Conservation (phyloP, 2,113 vertebrate species). For the Condylura cristata region DNA sequence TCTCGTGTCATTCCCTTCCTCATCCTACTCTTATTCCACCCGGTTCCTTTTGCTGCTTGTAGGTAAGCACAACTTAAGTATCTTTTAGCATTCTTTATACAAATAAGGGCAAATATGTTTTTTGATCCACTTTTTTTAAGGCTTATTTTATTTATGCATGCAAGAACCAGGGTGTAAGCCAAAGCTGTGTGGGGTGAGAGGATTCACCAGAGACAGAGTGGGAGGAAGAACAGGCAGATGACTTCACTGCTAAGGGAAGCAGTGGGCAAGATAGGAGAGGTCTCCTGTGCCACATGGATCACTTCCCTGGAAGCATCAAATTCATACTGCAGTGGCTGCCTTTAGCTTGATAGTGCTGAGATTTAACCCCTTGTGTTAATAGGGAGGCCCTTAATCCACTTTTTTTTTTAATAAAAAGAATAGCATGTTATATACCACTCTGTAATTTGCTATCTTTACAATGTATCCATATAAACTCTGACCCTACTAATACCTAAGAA, state of each 20-base stretch:
- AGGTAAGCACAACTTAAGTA: not conserved
- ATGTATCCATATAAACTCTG: slow-evolving; percentile 14
- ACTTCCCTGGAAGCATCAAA: too few species aligned
- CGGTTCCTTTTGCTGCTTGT: not conserved
- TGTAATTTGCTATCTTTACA: not conserved
- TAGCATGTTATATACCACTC: not conserved
- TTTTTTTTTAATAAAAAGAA: slow-evolving; percentile 12
- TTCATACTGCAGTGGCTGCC: too few species aligned
- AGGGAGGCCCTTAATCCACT: not conserved
- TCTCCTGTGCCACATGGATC: too few species aligned
- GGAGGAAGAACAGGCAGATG: too few species aligned
- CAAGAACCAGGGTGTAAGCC: too few species aligned
- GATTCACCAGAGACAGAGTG: too few species aligned
- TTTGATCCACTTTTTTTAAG: not conserved
- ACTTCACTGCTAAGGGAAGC: too few species aligned
- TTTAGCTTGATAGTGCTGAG: too few species aligned
- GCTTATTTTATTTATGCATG: too few species aligned
- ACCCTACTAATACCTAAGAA: slow-evolving; percentile 19
- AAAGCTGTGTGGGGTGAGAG: too few species aligned
- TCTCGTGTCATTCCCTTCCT: not conserved
- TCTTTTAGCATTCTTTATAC: slow-evolving; percentile 22
- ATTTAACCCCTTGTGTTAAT: too few species aligned
- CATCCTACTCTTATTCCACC: not conserved
- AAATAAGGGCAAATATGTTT: not conserved
- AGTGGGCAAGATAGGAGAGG: too few species aligned